phyloP scores from a whole-genome alignment of 2,888 invertebrate species.

The Laothoe populi region DNA sequence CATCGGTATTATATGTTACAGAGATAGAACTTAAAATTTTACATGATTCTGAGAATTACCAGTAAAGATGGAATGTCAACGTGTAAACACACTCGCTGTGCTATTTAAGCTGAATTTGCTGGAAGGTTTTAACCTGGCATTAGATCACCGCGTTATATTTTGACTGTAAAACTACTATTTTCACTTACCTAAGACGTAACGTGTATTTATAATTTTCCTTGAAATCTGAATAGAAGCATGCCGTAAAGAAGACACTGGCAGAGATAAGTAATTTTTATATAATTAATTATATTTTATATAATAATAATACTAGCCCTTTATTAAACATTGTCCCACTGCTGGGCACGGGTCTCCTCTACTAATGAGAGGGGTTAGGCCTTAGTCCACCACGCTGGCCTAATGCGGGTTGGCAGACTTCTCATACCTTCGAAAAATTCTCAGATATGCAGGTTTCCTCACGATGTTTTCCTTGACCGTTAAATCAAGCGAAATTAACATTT shows the following conservation, averaged over 20 bases:
- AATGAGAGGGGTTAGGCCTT: too few relatives aligned
- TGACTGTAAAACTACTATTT: neutral
- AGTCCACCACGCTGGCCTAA: too few relatives aligned
- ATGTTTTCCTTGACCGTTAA: too few relatives aligned
- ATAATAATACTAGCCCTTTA: too few relatives aligned
- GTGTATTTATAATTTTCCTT: constrained; percentile 25
- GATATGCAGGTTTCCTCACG: too few relatives aligned
- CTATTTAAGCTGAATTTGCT: neutral
- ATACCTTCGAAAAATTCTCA: too few relatives aligned
- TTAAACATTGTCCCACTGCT: too few relatives aligned
- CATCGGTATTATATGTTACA: too few relatives aligned
- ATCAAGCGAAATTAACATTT: too few relatives aligned
- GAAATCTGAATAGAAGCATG: neutral
- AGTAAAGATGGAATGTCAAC: neutral
- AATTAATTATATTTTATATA: too few relatives aligned
- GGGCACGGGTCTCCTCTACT: too few relatives aligned
- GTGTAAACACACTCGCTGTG: neutral
- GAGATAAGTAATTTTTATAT: neutral
- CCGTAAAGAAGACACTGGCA: neutral
- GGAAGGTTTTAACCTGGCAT: neutral
- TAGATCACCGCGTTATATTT: constrained; percentile 1
- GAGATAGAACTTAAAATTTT: neutral
- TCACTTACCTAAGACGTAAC: constrained; percentile 12
- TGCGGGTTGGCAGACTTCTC: too few relatives aligned
- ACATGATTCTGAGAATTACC: neutral